A percentile compares a stretch with the other conserved stretches of the same genome.
Evolutionary conservation across 1,140 invertebrate species (phyloP).

Genomic region (Drosophila trapezifrons): DNA sequence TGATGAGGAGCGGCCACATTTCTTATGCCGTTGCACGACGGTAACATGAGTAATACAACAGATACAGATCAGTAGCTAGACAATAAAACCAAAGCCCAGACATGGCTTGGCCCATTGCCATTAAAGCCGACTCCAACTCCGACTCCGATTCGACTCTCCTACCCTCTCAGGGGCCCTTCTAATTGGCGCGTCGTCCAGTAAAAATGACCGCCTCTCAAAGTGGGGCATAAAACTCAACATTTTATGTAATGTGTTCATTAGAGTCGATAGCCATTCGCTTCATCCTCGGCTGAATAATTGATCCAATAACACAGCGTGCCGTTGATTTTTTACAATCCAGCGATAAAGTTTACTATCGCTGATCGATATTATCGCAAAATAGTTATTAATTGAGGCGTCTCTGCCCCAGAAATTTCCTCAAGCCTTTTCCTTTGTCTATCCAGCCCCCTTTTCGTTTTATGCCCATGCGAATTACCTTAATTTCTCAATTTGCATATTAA

Average conservation of each 20-base stretch:
- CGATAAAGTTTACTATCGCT: slow-evolving; percentile 75
- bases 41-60: slow-evolving; percentile 73
- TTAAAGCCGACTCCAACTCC: slow-evolving; percentile 50
- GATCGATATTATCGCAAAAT: slow-evolving; percentile 79
- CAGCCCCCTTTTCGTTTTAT: slow-evolving; percentile 14
- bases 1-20: slow-evolving; percentile 71
- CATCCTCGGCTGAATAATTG: slow-evolving; percentile 60
- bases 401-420: slow-evolving; percentile 30
- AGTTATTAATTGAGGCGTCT: slow-evolving; percentile 69
- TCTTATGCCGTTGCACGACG: slow-evolving; percentile 45
- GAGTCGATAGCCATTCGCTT: slow-evolving; percentile 41
- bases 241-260: slow-evolving; percentile 83
- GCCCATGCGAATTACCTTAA: slow-evolving; percentile 38
- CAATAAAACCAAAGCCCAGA: slow-evolving; percentile 70
- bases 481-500: slow-evolving; percentile 67
- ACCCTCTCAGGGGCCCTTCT: slow-evolving; percentile 50
- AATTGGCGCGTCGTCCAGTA: slow-evolving; percentile 66
- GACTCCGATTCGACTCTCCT: not conserved
- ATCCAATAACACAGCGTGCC: slow-evolving; percentile 77
- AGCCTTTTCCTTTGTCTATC: slow-evolving; percentile 48
- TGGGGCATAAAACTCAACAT: slow-evolving; percentile 75
- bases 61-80: slow-evolving; percentile 80
- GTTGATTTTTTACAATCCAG: slow-evolving; percentile 77
- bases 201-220: slow-evolving; percentile 46
- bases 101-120: slow-evolving; percentile 59